These are phyloP conservation scores for Percopsis omiscomaycus DNA, from an alignment of 2,797 vertebrate species.

Conservation along the genomic window DNA sequence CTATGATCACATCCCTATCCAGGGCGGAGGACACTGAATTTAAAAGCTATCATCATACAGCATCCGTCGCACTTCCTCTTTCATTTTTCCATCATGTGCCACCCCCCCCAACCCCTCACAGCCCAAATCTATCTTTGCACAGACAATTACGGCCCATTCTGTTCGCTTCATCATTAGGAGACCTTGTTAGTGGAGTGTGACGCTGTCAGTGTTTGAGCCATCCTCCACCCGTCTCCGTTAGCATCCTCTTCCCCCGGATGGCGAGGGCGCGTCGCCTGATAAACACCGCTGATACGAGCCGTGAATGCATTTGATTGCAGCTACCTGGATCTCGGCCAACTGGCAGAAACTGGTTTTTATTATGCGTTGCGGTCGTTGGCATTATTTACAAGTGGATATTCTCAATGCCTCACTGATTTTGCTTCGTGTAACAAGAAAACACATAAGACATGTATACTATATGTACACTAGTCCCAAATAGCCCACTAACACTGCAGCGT, in stretches of 20 bases:
- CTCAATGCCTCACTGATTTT: constrained; percentile 24
- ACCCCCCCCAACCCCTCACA: constrained; percentile 8
- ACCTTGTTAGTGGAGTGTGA: constrained; percentile 52
- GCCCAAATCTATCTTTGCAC: constrained; percentile 40
- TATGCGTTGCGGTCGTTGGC: constrained; percentile 28
- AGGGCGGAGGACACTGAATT: too few relatives aligned
- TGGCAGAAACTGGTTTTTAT: constrained; percentile 31
- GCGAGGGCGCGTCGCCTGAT: constrained; percentile 47
- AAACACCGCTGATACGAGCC: constrained; percentile 54
- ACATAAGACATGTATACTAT: too few relatives aligned
- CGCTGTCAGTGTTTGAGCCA: constrained; percentile 59
- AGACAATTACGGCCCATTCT: constrained; percentile 51
- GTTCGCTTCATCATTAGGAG: constrained; percentile 41
- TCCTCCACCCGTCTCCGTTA: constrained; percentile 57
- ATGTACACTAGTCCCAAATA: too few relatives aligned
- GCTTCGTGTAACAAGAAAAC: constrained; percentile 4
- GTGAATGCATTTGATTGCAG: constrained; percentile 48
- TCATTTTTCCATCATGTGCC: not conserved
- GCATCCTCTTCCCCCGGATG: constrained; percentile 52
- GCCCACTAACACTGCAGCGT: not conserved
- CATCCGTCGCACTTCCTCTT: not conserved
- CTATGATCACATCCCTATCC: too few relatives aligned
- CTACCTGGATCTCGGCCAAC: constrained; percentile 37
- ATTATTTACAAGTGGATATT: constrained; percentile 33
- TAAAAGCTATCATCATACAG: too few relatives aligned